A percentile compares a stretch with the other conserved stretches of the same genome.
Evolutionary conservation across 2,888 invertebrate genomes (phyloP).

Genomic region (Caradrina clavipalpis): DNA sequence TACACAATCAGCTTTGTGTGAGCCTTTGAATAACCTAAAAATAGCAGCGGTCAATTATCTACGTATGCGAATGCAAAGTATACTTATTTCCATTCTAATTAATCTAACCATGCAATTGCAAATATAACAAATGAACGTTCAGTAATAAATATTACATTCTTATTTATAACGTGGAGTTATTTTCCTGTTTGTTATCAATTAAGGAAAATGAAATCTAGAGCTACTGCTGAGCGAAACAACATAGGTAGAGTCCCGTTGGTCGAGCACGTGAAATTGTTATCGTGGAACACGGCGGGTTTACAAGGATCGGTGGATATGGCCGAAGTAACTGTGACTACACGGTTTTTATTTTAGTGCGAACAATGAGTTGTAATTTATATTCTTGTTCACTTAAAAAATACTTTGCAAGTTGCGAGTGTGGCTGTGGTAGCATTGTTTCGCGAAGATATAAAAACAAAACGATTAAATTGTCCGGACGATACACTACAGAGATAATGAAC

Average conservation of each 20-base stretch:
- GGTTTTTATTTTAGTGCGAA: constrained; percentile 73
- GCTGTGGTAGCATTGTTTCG: constrained; percentile 64
- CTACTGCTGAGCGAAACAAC: constrained; percentile 41
- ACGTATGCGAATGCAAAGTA: constrained; percentile 20
- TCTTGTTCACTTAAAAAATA: constrained; percentile 55
- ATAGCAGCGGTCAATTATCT: constrained; percentile 24
- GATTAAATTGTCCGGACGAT: constrained; percentile 69
- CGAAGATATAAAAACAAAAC: constrained; percentile 67
- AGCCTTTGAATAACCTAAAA: constrained; percentile 16
- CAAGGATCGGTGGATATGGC: constrained; percentile 57
- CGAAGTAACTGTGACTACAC: constrained; percentile 63
- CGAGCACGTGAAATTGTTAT: constrained; percentile 35
- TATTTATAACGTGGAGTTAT: constrained; percentile 50
- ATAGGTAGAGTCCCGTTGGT: constrained; percentile 32
- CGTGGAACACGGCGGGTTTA: constrained; percentile 18
- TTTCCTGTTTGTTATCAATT: constrained; percentile 77
- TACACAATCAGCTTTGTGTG: constrained; percentile 32
- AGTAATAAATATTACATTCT: constrained; percentile 59
- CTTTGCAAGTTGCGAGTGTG: constrained; percentile 37
- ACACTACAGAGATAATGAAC: constrained; percentile 64
- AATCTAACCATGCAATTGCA: constrained; percentile 22
- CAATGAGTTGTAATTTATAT: constrained; percentile 66
- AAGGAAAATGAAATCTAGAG: constrained; percentile 74
- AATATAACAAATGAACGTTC: constrained; percentile 45
- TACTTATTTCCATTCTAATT: constrained; percentile 35